Evolutionary conservation across 2,888 invertebrate species (phyloP).

Genomic region (Cistogaster globosa): DNA sequence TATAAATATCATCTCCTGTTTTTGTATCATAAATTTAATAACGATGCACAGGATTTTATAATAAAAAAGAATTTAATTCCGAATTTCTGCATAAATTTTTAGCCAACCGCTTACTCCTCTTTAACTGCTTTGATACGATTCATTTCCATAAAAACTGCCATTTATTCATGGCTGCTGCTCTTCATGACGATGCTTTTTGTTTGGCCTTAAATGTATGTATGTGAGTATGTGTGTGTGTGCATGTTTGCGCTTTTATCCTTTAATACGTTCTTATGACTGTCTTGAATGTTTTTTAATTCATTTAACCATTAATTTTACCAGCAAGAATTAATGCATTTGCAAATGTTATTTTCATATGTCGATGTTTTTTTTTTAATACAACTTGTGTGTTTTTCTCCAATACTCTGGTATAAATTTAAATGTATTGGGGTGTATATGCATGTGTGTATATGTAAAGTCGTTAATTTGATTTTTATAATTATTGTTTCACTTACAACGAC

Average conservation of each 20-base stretch:
- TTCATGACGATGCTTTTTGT: constrained; percentile 3
- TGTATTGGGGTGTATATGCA: not conserved
- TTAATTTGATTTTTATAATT: constrained; percentile 62
- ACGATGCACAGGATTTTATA: too few species aligned
- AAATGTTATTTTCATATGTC: too few species aligned
- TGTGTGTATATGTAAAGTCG: not conserved
- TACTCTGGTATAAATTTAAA: too few species aligned
- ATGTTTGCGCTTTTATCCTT: not conserved
- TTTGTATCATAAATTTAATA: too few species aligned
- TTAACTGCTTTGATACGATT: constrained; percentile 27
- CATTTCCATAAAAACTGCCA: constrained; percentile 14
- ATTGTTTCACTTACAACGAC: constrained; percentile 46
- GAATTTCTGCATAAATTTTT: too few species aligned
- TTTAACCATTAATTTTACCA: constrained; percentile 53
- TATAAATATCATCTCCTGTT: too few species aligned
- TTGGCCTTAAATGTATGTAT: not conserved
- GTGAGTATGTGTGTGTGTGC: not conserved
- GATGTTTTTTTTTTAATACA: too few species aligned
- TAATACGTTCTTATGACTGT: constrained; percentile 17
- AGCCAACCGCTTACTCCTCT: too few species aligned
- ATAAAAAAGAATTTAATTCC: too few species aligned
- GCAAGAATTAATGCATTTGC: constrained; percentile 7
- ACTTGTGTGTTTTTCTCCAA: too few species aligned
- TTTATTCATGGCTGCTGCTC: constrained; percentile 30
- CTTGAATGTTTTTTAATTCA: constrained; percentile 45